Evolutionary conservation across 2,888 invertebrate species (phyloP).

Genomic region (Cryptus viduatorius): DNA sequence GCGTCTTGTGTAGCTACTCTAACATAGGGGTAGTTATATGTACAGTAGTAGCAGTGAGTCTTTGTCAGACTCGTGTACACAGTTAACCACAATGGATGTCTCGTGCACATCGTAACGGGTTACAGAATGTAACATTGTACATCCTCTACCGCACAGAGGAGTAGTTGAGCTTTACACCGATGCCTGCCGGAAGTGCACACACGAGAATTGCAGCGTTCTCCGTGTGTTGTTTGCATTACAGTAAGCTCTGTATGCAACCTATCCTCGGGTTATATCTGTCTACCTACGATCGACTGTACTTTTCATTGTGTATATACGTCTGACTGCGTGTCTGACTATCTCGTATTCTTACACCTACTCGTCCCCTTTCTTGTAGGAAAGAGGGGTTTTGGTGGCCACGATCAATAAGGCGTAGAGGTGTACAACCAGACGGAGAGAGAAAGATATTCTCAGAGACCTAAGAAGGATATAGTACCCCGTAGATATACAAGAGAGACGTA

Average conservation of each 20-base stretch:
- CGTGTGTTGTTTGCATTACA: slow-evolving; percentile 47
- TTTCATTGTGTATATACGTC: neutral
- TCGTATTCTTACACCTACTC: slow-evolving; percentile 53
- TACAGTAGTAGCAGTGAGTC: slow-evolving; percentile 5
- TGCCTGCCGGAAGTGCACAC: slow-evolving; percentile 15
- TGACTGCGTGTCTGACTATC: slow-evolving; percentile 41
- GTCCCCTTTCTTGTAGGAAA: slow-evolving; percentile 68
- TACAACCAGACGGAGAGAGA: slow-evolving; percentile 43
- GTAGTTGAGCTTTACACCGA: slow-evolving; percentile 6
- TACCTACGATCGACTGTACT: slow-evolving; percentile 62
- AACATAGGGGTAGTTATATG: neutral
- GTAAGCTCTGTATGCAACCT: slow-evolving; percentile 20
- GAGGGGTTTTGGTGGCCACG: slow-evolving; percentile 79
- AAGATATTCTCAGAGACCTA: slow-evolving; percentile 11
- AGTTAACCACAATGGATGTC: slow-evolving; percentile 55
- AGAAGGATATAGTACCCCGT: slow-evolving; percentile 64
- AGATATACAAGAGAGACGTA: slow-evolving; percentile 76
- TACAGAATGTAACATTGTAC: slow-evolving; percentile 19
- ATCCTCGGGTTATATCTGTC: slow-evolving; percentile 27
- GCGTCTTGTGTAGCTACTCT: slow-evolving; percentile 1
- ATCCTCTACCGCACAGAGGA: neutral
- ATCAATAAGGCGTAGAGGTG: slow-evolving; percentile 80
- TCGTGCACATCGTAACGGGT: slow-evolving; percentile 26
- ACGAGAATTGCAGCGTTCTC: slow-evolving; percentile 28
- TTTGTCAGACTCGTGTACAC: slow-evolving; percentile 38